Percentiles rank a stretch among this genome's conserved stretches.
Conservation (phyloP, 2,888 invertebrate species). For the Listrodromus nycthemerus region DNA sequence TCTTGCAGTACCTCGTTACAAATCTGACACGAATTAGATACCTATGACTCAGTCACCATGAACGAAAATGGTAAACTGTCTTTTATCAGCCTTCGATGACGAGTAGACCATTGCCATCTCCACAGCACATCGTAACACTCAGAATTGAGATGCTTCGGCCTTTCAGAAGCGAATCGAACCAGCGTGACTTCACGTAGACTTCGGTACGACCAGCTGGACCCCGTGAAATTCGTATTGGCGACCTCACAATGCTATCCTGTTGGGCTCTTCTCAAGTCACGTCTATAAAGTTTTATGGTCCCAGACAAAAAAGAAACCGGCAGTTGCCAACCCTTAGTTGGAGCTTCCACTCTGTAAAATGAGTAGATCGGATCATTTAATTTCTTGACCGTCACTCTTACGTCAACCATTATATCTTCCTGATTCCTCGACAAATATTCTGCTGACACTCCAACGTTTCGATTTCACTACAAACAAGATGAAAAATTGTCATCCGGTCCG, state of each 20-base stretch:
- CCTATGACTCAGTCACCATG: background rate
- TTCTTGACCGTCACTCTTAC: background rate
- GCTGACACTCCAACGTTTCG: background rate
- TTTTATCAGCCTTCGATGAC: background rate
- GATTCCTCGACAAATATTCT: background rate
- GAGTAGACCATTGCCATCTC: background rate
- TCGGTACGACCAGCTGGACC: background rate
- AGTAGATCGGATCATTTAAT: background rate
- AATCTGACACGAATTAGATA: slow-evolving; percentile 5
- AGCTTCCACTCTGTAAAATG: background rate
- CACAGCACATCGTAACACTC: background rate
- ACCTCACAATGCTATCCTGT: background rate
- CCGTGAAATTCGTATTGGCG: background rate
- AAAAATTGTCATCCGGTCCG: background rate
- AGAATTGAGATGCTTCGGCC: background rate
- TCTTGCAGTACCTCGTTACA: background rate
- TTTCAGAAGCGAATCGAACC: background rate
- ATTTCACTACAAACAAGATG: background rate
- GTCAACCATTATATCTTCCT: background rate
- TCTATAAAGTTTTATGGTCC: background rate
- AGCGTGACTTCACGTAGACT: background rate
- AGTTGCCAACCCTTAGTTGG: background rate
- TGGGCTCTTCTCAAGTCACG: background rate
- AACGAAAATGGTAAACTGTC: background rate
- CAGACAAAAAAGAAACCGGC: background rate